These are phyloP conservation scores for Centruroides sculpturatus DNA, from an alignment of 1,140 invertebrate genomes.

Conservation along the genomic window DNA sequence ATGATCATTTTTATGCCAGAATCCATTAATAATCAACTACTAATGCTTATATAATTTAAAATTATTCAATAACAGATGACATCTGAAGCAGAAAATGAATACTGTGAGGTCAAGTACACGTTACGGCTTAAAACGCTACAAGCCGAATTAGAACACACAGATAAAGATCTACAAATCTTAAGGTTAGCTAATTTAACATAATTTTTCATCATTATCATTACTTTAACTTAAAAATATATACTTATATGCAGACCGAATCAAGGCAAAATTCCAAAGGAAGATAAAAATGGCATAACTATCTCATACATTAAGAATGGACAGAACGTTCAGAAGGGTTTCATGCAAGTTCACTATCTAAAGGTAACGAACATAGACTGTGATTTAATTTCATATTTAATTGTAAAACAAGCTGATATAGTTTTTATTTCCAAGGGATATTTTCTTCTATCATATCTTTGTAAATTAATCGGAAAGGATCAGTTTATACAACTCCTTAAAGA, in stretches of 20 bases:
- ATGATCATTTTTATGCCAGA: no score
- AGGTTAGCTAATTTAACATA: constrained; percentile 7
- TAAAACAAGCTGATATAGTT: neutral
- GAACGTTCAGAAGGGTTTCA: constrained; percentile 31
- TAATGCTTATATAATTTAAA: neutral
- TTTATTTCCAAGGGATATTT: constrained; percentile 28
- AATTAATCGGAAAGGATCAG: constrained; percentile 21
- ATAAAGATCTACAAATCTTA: constrained; percentile 25
- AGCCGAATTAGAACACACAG: constrained; percentile 27
- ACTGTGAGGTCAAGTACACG: constrained; percentile 19
- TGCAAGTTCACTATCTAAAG: constrained; percentile 34
- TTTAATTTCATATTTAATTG: no score
- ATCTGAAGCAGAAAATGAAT: neutral
- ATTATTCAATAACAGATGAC: neutral
- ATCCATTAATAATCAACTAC: no score
- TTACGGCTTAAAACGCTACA: constrained; percentile 24
- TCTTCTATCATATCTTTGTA: constrained; percentile 25
- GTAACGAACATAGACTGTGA: neutral
- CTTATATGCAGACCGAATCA: constrained; percentile 1
- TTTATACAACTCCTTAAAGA: constrained; percentile 26
- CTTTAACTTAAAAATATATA: neutral
- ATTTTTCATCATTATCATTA: no score
- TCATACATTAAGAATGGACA: constrained; percentile 32
- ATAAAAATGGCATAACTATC: constrained; percentile 7
- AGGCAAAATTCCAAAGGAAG: constrained; percentile 3